Evolutionary conservation across 2,888 invertebrate species (phyloP), one percentile per base, ranked within the genome.

Genomic region (Lobophora halterata): DNA sequence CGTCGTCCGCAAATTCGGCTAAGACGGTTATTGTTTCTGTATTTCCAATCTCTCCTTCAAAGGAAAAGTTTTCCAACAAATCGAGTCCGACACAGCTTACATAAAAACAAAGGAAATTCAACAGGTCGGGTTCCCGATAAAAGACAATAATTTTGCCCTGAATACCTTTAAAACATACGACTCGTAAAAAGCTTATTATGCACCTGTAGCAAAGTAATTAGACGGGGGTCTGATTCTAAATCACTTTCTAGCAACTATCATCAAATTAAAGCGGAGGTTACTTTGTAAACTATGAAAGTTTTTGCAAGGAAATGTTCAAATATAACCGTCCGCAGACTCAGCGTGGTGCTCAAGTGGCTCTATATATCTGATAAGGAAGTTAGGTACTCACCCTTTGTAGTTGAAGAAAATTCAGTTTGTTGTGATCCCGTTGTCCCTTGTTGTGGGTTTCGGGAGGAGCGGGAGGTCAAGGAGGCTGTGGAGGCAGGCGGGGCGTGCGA

Each of bases 401-500:
- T 33, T 12, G 26, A 43, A 35, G 38, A 37, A 40, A 33, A 23
- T 24, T 45, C 16, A 36, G 50, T 46, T 47, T 51, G 49, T 45
- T 51, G 54, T 57, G 49, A 49, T 49, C 44, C 47, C 38, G 57
- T 44, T 46, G 38, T 46, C 42, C 47, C 51, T 47, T 50, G 53
- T 52, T 26, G 55, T 37, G 19, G 32, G 26, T 43, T 28, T 28
- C 36, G 38, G 37, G 37, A 40, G 37, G 53, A 41, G 49, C 45
- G 53, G 48, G 52, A 39, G 46, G 47, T 19, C 33, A 58, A 49
- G 52, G 55, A 44, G 48, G 57, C 44, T 47, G 61, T 58, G 60
- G 57, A 55, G 69, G 65, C 58, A 58, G 68, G 63, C 52, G 63
- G 65, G 71, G 76, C 83, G 81, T 77, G 77, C 75, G 67, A 52